phyloP scores from a whole-genome alignment of 2,888 invertebrate genomes.

The Tachina lurida region DNA sequence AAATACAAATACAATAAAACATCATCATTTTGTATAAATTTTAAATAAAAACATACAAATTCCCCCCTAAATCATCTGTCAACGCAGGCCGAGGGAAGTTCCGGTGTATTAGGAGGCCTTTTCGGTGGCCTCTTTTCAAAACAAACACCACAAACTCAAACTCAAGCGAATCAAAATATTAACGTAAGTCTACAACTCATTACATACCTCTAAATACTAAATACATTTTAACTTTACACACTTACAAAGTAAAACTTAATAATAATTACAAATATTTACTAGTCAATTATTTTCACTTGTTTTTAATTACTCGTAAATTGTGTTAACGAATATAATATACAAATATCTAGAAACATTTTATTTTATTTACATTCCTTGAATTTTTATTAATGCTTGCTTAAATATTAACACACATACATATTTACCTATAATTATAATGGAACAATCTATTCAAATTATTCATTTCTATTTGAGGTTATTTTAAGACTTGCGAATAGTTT shows the following conservation, averaged over 20 bases:
- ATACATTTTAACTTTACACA: conserved; percentile 54
- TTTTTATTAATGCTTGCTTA: conserved; percentile 46
- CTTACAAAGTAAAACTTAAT: conserved; percentile 19
- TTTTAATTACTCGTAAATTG: conserved; percentile 29
- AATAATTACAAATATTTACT: not conserved
- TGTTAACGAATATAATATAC: conserved; percentile 19
- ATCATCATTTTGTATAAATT: conserved; percentile 69
- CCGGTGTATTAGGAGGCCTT: conserved; percentile 82
- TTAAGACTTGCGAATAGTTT: conserved; percentile 14
- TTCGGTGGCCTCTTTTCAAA: conserved; percentile 83
- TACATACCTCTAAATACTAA: conserved; percentile 54
- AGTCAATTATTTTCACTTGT: conserved; percentile 32
- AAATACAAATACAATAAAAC: conserved; percentile 72
- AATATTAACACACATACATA: conserved; percentile 10
- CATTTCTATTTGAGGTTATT: conserved; percentile 25
- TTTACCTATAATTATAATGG: too few species aligned
- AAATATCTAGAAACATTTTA: not conserved
- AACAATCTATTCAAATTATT: conserved; percentile 7
- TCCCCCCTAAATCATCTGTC: conserved; percentile 73
- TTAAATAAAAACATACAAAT: conserved; percentile 69
- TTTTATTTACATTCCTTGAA: conserved; percentile 11
- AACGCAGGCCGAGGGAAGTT: conserved; percentile 81
- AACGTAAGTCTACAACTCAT: conserved; percentile 79
- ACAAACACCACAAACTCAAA: conserved; percentile 81
- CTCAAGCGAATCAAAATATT: conserved; percentile 80